phyloP scores from a whole-genome alignment of 2,888 invertebrate species.

The Malthinus seriepunctatus region DNA sequence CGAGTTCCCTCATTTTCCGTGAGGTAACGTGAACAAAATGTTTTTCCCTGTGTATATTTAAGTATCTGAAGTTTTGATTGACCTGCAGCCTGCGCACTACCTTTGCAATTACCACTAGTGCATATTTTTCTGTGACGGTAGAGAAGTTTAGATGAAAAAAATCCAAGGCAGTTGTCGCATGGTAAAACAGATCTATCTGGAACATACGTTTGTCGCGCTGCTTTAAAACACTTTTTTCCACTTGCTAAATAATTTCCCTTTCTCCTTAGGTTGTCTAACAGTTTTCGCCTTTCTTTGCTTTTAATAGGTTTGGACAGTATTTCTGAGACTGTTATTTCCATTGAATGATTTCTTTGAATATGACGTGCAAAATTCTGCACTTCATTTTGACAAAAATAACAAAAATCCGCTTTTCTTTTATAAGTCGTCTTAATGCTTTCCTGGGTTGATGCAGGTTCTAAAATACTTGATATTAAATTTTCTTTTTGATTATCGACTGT shows the following conservation, averaged over 20 bases:
- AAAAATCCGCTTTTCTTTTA: background rate
- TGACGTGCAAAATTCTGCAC: background rate
- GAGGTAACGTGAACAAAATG: constrained; percentile 29
- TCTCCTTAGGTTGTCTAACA: background rate
- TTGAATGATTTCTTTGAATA: background rate
- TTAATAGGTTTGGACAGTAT: background rate
- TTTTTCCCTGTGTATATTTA: constrained; percentile 28
- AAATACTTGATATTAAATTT: too few relatives aligned
- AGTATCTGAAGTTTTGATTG: constrained; percentile 13
- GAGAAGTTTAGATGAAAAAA: constrained; percentile 18
- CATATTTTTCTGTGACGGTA: constrained; percentile 20
- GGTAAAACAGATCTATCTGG: background rate
- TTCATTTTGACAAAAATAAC: background rate
- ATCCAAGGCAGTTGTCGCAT: constrained; percentile 22
- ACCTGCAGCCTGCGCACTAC: background rate
- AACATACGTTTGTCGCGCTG: background rate
- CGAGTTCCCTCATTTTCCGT: constrained; percentile 31
- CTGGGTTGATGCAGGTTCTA: too few relatives aligned
- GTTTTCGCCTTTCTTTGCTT: background rate
- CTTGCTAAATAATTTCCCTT: background rate
- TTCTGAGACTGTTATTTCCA: background rate
- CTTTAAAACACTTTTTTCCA: background rate
- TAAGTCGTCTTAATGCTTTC: background rate
- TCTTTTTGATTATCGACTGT: too few relatives aligned
- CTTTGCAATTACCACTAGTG: background rate